These are phyloP conservation scores for Caenorhabditis japonica DNA, from an alignment of 2,888 invertebrate species.

Conservation along the genomic window DNA sequence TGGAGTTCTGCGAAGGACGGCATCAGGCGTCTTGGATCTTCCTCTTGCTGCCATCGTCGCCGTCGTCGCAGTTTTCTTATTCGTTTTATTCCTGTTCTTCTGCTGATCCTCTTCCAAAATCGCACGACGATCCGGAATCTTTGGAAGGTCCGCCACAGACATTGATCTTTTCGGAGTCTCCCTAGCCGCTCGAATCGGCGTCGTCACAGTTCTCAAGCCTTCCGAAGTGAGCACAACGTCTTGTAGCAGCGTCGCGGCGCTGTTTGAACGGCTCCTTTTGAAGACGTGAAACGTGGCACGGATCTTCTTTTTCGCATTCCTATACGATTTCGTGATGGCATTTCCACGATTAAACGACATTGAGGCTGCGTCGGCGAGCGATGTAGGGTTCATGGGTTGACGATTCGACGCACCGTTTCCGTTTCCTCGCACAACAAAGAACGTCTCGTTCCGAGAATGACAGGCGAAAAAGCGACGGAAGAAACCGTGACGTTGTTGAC, in stretches of 20 bases:
- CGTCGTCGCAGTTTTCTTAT: no score
- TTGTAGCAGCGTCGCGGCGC: slow-evolving; percentile 8
- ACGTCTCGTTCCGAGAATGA: slow-evolving; percentile 48
- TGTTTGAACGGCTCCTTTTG: slow-evolving; percentile 24
- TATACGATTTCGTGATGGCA: slow-evolving; percentile 31
- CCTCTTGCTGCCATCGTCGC: no score
- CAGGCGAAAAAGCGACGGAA: slow-evolving; percentile 60
- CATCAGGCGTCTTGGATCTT: slow-evolving; percentile 35
- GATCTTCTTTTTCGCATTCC: slow-evolving; percentile 46
- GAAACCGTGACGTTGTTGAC: slow-evolving; percentile 40
- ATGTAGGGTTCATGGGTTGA: slow-evolving; percentile 11
- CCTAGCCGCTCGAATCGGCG: slow-evolving; percentile 18
- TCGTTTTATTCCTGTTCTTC: no score
- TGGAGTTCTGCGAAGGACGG: slow-evolving; percentile 1
- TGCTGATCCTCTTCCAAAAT: slow-evolving; percentile 21
- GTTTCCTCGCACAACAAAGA: slow-evolving; percentile 30
- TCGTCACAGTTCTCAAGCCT: slow-evolving; percentile 30
- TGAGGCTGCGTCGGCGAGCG: slow-evolving; percentile 25
- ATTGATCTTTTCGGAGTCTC: slow-evolving; percentile 28
- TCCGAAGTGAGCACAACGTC: slow-evolving; percentile 50
- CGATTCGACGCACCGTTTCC: background rate
- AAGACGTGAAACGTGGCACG: slow-evolving; percentile 42
- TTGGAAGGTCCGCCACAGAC: slow-evolving; percentile 27
- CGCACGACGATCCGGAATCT: slow-evolving; percentile 19
- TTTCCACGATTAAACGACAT: slow-evolving; percentile 38